Evolutionary conservation across 23 tunicate genomes (phyloP), one percentile per base, ranked within the genome.

Genomic region (Aplidium turbinatum): DNA sequence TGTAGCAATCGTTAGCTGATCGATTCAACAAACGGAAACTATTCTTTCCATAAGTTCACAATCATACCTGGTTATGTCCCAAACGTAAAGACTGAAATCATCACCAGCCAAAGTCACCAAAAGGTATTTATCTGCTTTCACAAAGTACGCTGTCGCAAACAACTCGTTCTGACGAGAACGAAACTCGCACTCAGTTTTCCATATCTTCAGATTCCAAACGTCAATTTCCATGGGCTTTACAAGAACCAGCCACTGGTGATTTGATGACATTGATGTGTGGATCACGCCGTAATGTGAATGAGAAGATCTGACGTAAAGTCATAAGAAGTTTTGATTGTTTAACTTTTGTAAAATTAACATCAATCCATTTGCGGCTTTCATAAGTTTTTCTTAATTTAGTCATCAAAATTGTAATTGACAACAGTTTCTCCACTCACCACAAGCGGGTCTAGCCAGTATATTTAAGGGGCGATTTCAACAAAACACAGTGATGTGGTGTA

Each of bases 1-100:
- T n/a, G n/a, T n/a, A n/a, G n/a, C n/a, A n/a, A n/a, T n/a, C n/a
- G n/a, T n/a, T n/a, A n/a, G n/a, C n/a, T n/a, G n/a, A n/a, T n/a
- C n/a, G n/a, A n/a, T n/a, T n/a, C n/a, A n/a, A n/a, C n/a, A n/a
- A n/a, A n/a, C n/a, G n/a, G n/a, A n/a, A n/a, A n/a, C n/a, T n/a
- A n/a, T n/a, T 16, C 23, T 25, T 61, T 27, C 30, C 36, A 21
- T 29, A 58, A 2, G 26, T 6, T 6, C 7, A 16, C 25, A 6
- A 28, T 27, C 38, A 7, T 26, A 72, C 78, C 60, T 78, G 21
- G 68, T 52, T 2, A 66, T 31, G 32, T 78, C 51, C 83, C 83
- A 78, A 22, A 78, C 75, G 38, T 78, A 65, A 30, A 78, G 4
- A 47, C 74, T n/a, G 3, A 65, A 32, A n/a, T 78, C 54, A n/a